A percentile compares a stretch with the other conserved stretches of the same genome.
phyloP scores from a whole-genome alignment of 2,888 invertebrate genomes.

The Gymnoscelis rufifasciata region DNA sequence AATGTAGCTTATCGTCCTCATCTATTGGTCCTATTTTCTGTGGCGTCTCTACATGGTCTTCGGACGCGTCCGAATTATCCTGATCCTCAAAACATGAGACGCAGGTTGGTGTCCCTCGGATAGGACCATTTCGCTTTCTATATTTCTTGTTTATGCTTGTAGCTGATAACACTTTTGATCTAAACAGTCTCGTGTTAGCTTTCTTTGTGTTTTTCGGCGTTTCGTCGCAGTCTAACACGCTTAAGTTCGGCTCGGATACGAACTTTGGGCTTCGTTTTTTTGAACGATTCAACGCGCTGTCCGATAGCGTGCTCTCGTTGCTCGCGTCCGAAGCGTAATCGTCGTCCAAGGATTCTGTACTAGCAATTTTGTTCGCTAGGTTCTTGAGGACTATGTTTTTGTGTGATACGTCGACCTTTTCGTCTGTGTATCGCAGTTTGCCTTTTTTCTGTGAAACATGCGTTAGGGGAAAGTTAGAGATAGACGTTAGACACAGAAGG shows the following conservation, averaged over 20 bases:
- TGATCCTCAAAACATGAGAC: slow-evolving; percentile 69
- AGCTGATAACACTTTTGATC: slow-evolving; percentile 57
- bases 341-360: slow-evolving; percentile 58
- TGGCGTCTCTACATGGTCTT: slow-evolving; percentile 44
- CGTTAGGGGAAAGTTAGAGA: slow-evolving; percentile 47
- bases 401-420: slow-evolving; percentile 64
- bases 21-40: slow-evolving; percentile 39
- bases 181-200: slow-evolving; percentile 53
- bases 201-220: slow-evolving; percentile 70
- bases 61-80: slow-evolving; percentile 52
- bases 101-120: slow-evolving; percentile 63
- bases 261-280: slow-evolving; percentile 68
- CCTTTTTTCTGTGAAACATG: slow-evolving; percentile 68
- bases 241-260: slow-evolving; percentile 71
- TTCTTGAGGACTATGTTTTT: slow-evolving; percentile 70
- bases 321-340: slow-evolving; percentile 68
- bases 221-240: slow-evolving; percentile 57
- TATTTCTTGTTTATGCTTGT: slow-evolving; percentile 64
- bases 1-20: slow-evolving; percentile 43
- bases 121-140: slow-evolving; percentile 50
- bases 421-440: slow-evolving; percentile 57
- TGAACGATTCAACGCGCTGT: slow-evolving; percentile 58
- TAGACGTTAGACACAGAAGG: slow-evolving; percentile 17
- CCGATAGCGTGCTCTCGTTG: slow-evolving; percentile 68
- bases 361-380: slow-evolving; percentile 66